phyloP scores from a whole-genome alignment of 2,113 vertebrate genomes.

The Tupaia chinensis region DNA sequence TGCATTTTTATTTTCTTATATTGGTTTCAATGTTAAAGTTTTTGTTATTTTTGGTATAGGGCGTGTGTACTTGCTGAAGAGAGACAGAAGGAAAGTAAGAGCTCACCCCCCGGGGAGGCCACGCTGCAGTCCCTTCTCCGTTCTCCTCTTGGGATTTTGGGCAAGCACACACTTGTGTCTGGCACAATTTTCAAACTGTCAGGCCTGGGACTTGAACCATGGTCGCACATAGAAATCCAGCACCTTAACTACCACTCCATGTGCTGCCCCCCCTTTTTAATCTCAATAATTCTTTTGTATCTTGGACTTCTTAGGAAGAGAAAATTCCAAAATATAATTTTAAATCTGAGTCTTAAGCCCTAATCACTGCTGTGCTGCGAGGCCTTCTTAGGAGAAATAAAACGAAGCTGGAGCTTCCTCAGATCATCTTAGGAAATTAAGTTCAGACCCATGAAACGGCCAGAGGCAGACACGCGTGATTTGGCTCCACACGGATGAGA shows the following conservation, averaged over 20 bases:
- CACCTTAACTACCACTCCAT: too few relatives aligned
- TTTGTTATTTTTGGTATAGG: too few relatives aligned
- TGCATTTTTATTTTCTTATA: neutral
- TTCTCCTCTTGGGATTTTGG: neutral
- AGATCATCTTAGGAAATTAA: slow-evolving; percentile 15
- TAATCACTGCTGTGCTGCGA: neutral
- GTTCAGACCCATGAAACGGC: neutral
- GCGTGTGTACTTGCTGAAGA: too few relatives aligned
- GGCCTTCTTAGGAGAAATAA: neutral
- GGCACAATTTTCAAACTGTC: too few relatives aligned
- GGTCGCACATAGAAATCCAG: too few relatives aligned
- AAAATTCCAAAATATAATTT: neutral
- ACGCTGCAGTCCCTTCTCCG: too few relatives aligned
- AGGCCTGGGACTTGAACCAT: too few relatives aligned
- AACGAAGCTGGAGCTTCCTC: neutral
- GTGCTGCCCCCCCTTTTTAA: too few relatives aligned
- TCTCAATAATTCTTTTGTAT: neutral
- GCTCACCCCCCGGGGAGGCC: too few relatives aligned
- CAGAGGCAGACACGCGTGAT: neutral
- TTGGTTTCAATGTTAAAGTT: neutral
- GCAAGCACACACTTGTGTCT: too few relatives aligned
- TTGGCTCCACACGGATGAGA: neutral
- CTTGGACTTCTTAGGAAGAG: slow-evolving; percentile 3
- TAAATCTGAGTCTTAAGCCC: neutral
- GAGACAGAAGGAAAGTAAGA: too few relatives aligned